These are phyloP conservation scores for Eupithecia abbreviata DNA, from an alignment of 2,888 invertebrate species.

Conservation along the genomic window DNA sequence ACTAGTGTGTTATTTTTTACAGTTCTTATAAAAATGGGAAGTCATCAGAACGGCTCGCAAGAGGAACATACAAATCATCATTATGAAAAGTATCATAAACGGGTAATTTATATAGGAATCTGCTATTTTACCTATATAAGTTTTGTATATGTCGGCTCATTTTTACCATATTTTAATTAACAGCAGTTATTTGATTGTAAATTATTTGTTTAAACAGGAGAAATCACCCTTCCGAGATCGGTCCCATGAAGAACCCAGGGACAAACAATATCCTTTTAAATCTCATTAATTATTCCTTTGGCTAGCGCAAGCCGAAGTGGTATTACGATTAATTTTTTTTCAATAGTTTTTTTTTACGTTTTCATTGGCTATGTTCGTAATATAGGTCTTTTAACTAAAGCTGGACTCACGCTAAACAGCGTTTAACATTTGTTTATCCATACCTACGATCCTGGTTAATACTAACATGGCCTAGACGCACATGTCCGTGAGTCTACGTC, in stretches of 20 bases:
- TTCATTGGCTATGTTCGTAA: not conserved
- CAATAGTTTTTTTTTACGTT: not conserved
- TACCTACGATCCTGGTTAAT: too few species aligned
- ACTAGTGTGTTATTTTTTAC: constrained; percentile 45
- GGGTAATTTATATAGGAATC: constrained; percentile 78
- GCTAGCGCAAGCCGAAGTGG: not conserved
- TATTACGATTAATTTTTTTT: not conserved
- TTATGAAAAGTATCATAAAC: constrained; percentile 90
- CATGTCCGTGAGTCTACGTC: too few species aligned
- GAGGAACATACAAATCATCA: constrained; percentile 82
- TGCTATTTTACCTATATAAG: constrained; percentile 6
- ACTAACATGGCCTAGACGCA: too few species aligned
- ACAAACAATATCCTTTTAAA: constrained; percentile 93
- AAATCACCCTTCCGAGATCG: constrained; percentile 91
- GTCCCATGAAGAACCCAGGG: constrained; percentile 90
- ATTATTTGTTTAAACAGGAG: constrained; percentile 82
- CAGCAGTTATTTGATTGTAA: not conserved
- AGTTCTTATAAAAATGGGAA: constrained; percentile 84
- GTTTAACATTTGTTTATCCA: too few species aligned
- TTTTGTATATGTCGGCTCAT: not conserved
- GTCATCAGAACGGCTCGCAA: constrained; percentile 91
- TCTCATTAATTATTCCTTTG: not conserved
- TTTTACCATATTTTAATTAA: not conserved
- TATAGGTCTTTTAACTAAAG: not conserved
- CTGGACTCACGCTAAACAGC: not conserved